Evolutionary conservation across 2,888 invertebrate genomes (phyloP).

Genomic region (Cantharis lateralis): DNA sequence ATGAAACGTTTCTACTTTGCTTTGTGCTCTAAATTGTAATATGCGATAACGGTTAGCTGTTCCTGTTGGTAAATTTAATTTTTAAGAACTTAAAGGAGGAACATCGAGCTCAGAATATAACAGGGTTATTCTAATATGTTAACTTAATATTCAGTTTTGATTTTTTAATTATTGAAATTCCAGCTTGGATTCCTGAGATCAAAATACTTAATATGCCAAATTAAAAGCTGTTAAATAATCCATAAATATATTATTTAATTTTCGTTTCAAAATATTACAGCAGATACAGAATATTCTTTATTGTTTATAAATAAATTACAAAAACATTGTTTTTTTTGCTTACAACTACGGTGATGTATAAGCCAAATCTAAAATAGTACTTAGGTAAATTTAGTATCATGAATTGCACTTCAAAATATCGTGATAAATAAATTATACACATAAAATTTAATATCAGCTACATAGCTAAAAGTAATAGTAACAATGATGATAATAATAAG

Average conservation of each 20-base stretch:
- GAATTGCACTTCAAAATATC: slow-evolving; percentile 18
- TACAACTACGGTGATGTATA: slow-evolving; percentile 28
- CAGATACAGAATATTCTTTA: slow-evolving; percentile 38
- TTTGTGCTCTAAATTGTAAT: too few species aligned
- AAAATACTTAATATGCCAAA: background rate
- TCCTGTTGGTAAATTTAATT: too few species aligned
- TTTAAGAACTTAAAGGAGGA: too few species aligned
- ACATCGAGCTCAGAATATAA: too few species aligned
- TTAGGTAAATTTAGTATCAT: slow-evolving; percentile 16
- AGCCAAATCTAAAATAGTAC: slow-evolving; percentile 15
- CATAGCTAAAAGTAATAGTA: slow-evolving; percentile 8
- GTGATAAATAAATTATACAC: slow-evolving; percentile 11
- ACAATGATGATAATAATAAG: slow-evolving; percentile 4
- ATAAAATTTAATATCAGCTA: slow-evolving; percentile 22
- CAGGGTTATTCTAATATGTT: background rate
- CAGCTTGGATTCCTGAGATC: background rate
- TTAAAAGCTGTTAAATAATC: background rate
- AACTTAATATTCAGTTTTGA: background rate
- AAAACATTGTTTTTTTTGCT: slow-evolving; percentile 39
- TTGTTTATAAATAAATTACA: slow-evolving; percentile 56
- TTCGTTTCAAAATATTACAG: background rate
- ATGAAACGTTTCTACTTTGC: too few species aligned
- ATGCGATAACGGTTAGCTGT: too few species aligned
- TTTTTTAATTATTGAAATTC: background rate
- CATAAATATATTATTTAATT: background rate